Evolutionary conservation across 2,797 vertebrate species (phyloP), one percentile per base, ranked within the genome.

Genomic region (Gymnoscopelus microlampas): DNA sequence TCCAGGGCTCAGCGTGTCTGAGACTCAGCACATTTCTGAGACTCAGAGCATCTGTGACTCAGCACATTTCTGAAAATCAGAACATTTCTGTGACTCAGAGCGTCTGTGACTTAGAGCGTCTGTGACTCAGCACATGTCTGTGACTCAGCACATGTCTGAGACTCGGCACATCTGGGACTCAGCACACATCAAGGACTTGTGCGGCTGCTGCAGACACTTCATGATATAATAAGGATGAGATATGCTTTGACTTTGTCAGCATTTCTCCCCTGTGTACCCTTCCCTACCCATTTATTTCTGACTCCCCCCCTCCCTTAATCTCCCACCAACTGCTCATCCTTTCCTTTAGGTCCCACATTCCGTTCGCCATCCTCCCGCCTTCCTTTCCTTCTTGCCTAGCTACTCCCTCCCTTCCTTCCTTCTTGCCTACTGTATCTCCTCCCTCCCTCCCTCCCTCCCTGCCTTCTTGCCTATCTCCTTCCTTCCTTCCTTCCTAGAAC

Each of bases 161-260:
- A 71, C 70, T 74, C 72, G 71, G 56, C 71, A 55, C 70, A 63
- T 60, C 39, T 44, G 7, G 2, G 39, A 44, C 6, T 39, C 39
- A 39, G 29, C 26, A 29, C 39, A 44, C 47, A 58, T 56, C 58
- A 26, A 15, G 50, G 48, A 66, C 60, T n/a, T n/a, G n/a, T 75
- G 76, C 69, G 69, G 69, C 71, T 59, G 2, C 75, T 72, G 73
- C 70, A 73, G 77, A 67, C 81, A 83, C 79, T 79, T 83, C 60
- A 84, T 70, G 73, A 79, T 85, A 82, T 82, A 81, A 83, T 88
- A 79, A 85, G 74, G n/a, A 79, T 26, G 71, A 84, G 71, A 71
- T 63, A 60, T 63, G 57, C 56, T 69, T 59, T 68, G 69, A 83
- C 68, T 66, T 54, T 68, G 66, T 67, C 73, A 39, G 57, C 73